Conservation (phyloP, 2,797 vertebrate species). For the Dryobates pubescens region DNA sequence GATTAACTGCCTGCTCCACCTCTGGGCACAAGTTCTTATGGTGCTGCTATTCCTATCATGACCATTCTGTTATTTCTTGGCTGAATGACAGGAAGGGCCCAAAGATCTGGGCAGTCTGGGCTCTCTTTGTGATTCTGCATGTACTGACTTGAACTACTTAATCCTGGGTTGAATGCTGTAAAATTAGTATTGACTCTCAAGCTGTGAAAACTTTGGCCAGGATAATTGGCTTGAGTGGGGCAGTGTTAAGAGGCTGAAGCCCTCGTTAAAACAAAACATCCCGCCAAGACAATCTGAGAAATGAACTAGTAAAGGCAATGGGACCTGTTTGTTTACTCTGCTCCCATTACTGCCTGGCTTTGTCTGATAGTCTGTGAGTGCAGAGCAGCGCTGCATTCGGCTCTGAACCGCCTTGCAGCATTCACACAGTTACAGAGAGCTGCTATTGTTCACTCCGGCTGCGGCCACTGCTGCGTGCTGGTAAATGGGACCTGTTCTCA, state of each 20-base stretch:
- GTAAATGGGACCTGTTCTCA: background rate
- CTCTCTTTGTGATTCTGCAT: background rate
- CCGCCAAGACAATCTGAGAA: background rate
- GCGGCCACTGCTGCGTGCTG: background rate
- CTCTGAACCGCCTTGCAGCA: background rate
- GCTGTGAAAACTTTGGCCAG: background rate
- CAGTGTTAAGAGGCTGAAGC: background rate
- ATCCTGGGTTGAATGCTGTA: background rate
- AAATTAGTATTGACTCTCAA: background rate
- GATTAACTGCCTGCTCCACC: background rate
- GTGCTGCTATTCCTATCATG: background rate
- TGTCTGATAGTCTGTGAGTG: background rate
- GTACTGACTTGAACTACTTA: background rate
- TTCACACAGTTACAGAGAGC: background rate
- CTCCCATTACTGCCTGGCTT: background rate
- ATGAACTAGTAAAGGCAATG: background rate
- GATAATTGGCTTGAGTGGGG: accelerated
- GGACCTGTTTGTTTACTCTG: background rate
- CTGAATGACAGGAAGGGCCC: background rate
- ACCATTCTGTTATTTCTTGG: background rate
- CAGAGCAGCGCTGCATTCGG: background rate
- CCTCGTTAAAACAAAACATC: background rate
- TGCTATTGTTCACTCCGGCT: background rate
- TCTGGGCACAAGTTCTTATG: background rate
- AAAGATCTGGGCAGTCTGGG: background rate